These are phyloP conservation scores for Lysandra bellargus DNA, from an alignment of 2,888 invertebrate genomes.

Conservation along the genomic window DNA sequence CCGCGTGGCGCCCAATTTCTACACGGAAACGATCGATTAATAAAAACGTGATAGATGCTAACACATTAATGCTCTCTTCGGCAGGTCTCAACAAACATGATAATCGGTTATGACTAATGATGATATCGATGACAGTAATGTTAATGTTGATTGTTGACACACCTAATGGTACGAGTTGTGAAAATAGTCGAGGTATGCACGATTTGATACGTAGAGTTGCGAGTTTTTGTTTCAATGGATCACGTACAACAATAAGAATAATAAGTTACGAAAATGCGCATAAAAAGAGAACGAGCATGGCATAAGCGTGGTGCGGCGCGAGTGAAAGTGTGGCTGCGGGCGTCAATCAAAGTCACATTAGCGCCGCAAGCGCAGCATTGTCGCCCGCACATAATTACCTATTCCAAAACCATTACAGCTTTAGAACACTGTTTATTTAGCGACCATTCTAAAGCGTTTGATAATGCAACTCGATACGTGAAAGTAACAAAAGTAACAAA, in stretches of 20 bases:
- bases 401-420: background rate
- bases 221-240: background rate
- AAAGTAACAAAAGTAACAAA: background rate
- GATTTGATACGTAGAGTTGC: background rate
- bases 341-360: conserved; percentile 73
- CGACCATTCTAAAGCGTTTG: background rate
- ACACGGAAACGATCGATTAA: background rate
- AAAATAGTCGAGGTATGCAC: background rate
- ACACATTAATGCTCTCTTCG: background rate
- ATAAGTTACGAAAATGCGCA: conserved; percentile 26
- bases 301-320: conserved; percentile 47
- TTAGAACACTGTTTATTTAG: background rate
- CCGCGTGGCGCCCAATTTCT: conserved; percentile 6
- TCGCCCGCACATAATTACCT: conserved; percentile 20
- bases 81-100: background rate
- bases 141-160: background rate
- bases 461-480: background rate
- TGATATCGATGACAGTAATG: background rate
- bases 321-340: conserved; percentile 69
- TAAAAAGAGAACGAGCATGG: conserved; percentile 49
- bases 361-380: conserved; percentile 40
- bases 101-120: background rate
- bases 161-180: background rate
- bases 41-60: background rate
- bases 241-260: background rate